These are phyloP conservation scores for Saturnia japonica DNA, from an alignment of 2,888 invertebrate genomes.

Conservation along the genomic window DNA sequence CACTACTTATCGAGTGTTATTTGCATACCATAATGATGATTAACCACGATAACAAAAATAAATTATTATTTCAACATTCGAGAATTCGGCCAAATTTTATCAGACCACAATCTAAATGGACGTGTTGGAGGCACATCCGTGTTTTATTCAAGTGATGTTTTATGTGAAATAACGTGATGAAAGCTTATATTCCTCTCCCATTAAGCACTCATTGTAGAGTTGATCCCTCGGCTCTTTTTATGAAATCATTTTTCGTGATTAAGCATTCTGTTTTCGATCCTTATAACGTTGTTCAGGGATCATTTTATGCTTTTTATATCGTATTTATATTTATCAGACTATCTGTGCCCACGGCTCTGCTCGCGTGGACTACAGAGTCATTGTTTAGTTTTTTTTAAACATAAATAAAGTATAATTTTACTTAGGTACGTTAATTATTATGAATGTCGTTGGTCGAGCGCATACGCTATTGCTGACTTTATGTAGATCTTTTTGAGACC, in stretches of 20 bases:
- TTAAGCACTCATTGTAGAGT: constrained; percentile 60
- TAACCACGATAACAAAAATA: constrained; percentile 1
- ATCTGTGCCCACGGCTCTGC: no score
- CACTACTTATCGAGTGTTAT: not conserved
- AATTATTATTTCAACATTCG: constrained; percentile 16
- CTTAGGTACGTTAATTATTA: no score
- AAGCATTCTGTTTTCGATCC: constrained; percentile 40
- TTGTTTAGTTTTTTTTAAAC: no score
- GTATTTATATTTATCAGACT: no score
- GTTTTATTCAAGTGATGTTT: constrained; percentile 55
- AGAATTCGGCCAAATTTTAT: constrained; percentile 36
- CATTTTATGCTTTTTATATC: not conserved
- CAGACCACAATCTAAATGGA: constrained; percentile 56
- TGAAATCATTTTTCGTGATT: constrained; percentile 53
- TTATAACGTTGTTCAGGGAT: not conserved
- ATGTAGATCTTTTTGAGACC: no score
- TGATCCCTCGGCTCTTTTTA: constrained; percentile 45
- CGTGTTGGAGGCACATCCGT: constrained; percentile 39
- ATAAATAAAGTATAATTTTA: no score
- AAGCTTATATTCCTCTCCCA: constrained; percentile 61
- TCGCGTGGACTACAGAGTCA: no score
- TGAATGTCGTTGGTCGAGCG: no score
- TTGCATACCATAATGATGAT: constrained; percentile 3
- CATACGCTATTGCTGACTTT: no score
- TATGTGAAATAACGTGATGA: constrained; percentile 53